These are phyloP conservation scores for Paramisgurnus dabryanus DNA, from an alignment of 2,113 vertebrate species.

Conservation along the genomic window DNA sequence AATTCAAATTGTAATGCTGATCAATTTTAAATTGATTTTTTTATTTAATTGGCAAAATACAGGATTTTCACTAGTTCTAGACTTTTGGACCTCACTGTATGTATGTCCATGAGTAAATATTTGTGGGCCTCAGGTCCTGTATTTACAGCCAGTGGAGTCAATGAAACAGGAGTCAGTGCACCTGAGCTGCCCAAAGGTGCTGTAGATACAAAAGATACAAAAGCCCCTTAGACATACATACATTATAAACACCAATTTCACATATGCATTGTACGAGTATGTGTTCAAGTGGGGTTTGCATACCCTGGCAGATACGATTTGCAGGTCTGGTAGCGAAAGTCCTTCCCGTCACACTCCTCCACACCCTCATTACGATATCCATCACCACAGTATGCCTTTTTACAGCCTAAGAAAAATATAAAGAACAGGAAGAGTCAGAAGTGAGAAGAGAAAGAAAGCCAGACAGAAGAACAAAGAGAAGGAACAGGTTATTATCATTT, in stretches of 20 bases:
- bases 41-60: too few relatives aligned
- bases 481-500: too few relatives aligned
- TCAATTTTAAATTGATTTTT: too few relatives aligned
- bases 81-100: not conserved
- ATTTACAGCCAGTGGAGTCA: slow-evolving; percentile 93
- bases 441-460: too few relatives aligned
- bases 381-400: slow-evolving; percentile 91
- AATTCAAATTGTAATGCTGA: too few relatives aligned
- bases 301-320: slow-evolving; percentile 80
- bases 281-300: not conserved
- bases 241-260: not conserved
- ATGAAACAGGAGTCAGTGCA: slow-evolving; percentile 89
- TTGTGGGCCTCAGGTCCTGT: slow-evolving; percentile 84
- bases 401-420: slow-evolving; percentile 78
- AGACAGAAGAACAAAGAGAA: not conserved
- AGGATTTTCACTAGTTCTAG: too few relatives aligned
- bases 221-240: not conserved
- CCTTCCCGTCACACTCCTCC: slow-evolving; percentile 93
- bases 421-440: not conserved
- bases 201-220: slow-evolving; percentile 55
- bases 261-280: not conserved
- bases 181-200: slow-evolving; percentile 87
- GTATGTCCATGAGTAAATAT: not conserved
- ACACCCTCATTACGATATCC: slow-evolving; percentile 85
- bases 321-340: slow-evolving; percentile 94